phyloP scores from a whole-genome alignment of 2,113 vertebrate genomes.

The Protobothrops flavoviridis region DNA sequence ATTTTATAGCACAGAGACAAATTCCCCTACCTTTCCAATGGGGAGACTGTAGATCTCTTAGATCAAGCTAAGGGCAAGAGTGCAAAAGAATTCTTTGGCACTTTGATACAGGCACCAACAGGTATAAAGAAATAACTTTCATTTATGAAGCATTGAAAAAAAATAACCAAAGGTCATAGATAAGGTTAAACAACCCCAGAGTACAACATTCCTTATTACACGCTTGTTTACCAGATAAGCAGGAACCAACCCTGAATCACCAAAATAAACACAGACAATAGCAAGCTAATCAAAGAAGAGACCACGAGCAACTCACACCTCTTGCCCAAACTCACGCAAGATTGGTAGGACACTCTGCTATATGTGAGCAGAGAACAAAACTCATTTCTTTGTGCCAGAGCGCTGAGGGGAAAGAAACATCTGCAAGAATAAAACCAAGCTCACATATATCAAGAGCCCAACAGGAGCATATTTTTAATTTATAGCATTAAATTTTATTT shows the following conservation, averaged over 20 bases:
- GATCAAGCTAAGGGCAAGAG: neutral
- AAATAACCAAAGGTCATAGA: neutral
- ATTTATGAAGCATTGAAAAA: neutral
- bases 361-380: neutral
- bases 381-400: neutral
- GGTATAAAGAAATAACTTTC: neutral
- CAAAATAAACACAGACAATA: neutral
- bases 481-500: neutral
- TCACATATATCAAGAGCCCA: neutral
- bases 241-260: neutral
- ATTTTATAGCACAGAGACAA: neutral
- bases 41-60: neutral
- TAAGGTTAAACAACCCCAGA: neutral
- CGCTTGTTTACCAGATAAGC: neutral
- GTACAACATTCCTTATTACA: neutral
- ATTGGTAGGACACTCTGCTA: neutral
- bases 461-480: neutral
- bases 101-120: neutral
- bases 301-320: neutral
- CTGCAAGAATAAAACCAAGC: neutral
- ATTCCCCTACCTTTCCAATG: neutral
- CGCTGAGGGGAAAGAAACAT: neutral
- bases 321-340: neutral
- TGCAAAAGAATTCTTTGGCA: neutral
- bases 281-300: neutral